phyloP scores from a whole-genome alignment of 2,888 invertebrate species.

The Tethea ocularis region DNA sequence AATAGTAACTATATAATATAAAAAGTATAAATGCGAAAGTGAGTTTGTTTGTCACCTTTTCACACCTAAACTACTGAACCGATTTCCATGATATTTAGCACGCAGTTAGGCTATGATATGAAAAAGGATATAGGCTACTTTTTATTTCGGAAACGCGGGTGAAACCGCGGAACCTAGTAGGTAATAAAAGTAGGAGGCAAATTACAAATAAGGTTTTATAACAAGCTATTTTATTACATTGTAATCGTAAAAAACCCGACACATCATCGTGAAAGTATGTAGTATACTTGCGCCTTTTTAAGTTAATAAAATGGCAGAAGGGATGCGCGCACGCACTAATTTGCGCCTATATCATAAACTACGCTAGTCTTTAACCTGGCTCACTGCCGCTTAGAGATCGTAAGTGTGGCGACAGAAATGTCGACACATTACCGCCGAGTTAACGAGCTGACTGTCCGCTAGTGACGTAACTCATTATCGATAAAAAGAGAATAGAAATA shows the following conservation, averaged over 20 bases:
- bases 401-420: slow-evolving; percentile 54
- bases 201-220: background rate
- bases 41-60: too few species aligned
- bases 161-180: too few species aligned
- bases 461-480: slow-evolving; percentile 44
- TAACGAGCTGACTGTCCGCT: slow-evolving; percentile 53
- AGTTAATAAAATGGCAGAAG: background rate
- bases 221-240: background rate
- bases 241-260: background rate
- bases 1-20: too few species aligned
- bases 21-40: too few species aligned
- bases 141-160: too few species aligned
- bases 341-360: slow-evolving; percentile 51
- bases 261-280: slow-evolving; percentile 6
- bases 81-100: too few species aligned
- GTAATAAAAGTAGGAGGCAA: too few species aligned
- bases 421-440: slow-evolving; percentile 59
- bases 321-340: slow-evolving; percentile 38
- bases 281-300: slow-evolving; percentile 6
- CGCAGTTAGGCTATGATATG: too few species aligned
- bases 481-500: slow-evolving; percentile 9
- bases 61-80: too few species aligned
- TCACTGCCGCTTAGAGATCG: slow-evolving; percentile 26
- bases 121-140: too few species aligned
- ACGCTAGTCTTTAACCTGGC: slow-evolving; percentile 34